Conservation (phyloP, 2,888 invertebrate genomes). For the Hipparchia semele region DNA sequence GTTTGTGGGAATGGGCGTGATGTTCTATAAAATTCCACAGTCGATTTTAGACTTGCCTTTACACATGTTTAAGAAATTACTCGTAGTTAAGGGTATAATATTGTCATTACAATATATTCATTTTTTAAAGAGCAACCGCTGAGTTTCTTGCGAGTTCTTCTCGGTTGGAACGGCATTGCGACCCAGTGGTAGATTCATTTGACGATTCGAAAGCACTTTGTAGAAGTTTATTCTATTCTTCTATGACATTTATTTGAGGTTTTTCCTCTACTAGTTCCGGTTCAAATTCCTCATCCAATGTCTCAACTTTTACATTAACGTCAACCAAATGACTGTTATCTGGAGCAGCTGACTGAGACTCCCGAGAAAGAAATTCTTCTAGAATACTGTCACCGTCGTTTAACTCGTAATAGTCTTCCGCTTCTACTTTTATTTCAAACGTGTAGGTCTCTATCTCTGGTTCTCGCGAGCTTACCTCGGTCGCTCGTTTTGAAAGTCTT, state of each 20-base stretch:
- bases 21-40: too few species aligned
- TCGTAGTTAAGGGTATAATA: too few species aligned
- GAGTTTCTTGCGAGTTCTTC: too few species aligned
- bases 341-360: not conserved
- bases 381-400: not conserved
- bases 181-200: too few species aligned
- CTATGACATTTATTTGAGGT: not conserved
- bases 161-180: too few species aligned
- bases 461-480: not conserved
- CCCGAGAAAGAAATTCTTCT: too few species aligned
- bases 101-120: too few species aligned
- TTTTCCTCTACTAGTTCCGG: not conserved
- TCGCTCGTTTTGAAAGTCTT: not conserved
- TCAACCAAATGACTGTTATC: not conserved
- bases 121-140: too few species aligned
- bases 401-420: not conserved
- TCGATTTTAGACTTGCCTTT: too few species aligned
- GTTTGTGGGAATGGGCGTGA: too few species aligned
- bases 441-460: not conserved
- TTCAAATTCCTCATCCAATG: conserved; percentile 5
- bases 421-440: not conserved
- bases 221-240: not conserved
- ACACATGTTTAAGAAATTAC: too few species aligned
- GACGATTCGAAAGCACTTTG: too few species aligned
- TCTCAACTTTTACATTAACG: conserved; percentile 1